These are phyloP conservation scores for Bombyx mori DNA, from an alignment of 1,140 invertebrate species.

Conservation along the genomic window ASM3026992v2 NC_085132.1:8560001-8560500, in stretches of 20 bases:
- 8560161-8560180: conserved; percentile 7
- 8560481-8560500: conserved; percentile 1
- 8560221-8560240: conserved; percentile 5
- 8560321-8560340: conserved; percentile 2
- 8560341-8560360: conserved; percentile 7
- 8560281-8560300: too few relatives aligned
- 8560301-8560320: background rate
- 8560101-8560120: conserved; percentile 15
- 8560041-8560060: conserved; percentile 2
- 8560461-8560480: conserved; percentile 5
- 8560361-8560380: background rate
- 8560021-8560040: too few relatives aligned
- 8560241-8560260: conserved; percentile 7
- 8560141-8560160: conserved; percentile 12
- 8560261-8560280: too few relatives aligned
- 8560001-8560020: too few relatives aligned
- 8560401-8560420: conserved; percentile 8
- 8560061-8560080: conserved; percentile 5
- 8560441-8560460: conserved; percentile 6
- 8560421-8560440: conserved; percentile 10
- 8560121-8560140: conserved; percentile 3
- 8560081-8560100: conserved; percentile 9
- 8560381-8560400: conserved; percentile 3
- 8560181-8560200: conserved; percentile 7
- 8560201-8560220: conserved; percentile 7